These are phyloP conservation scores for Cerastis leucographa DNA, from an alignment of 2,888 invertebrate genomes.

Conservation along the genomic window DNA sequence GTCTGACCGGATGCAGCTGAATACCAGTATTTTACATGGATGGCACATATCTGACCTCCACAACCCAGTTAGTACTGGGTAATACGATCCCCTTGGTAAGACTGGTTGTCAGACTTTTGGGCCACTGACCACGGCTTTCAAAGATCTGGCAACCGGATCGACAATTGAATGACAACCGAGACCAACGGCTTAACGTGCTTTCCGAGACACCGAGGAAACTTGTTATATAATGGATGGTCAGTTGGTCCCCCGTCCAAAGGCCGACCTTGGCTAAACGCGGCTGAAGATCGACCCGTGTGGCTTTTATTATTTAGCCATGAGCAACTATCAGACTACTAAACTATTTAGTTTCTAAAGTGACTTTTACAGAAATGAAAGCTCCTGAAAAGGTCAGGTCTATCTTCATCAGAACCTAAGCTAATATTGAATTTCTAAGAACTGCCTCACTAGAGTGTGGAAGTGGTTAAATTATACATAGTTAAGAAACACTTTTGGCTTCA, in stretches of 20 bases:
- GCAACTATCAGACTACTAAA: neutral
- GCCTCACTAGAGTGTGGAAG: neutral
- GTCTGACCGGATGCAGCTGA: no score
- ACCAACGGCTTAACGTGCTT: neutral
- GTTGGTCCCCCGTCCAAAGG: neutral
- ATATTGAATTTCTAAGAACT: neutral
- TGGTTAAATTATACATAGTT: neutral
- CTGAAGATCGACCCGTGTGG: neutral
- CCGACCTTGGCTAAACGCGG: neutral
- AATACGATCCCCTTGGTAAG: neutral
- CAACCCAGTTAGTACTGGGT: neutral
- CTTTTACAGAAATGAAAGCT: neutral
- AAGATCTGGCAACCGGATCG: neutral
- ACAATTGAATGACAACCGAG: neutral
- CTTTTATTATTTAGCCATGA: neutral
- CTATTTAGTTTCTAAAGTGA: conserved; percentile 2
- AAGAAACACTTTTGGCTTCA: neutral
- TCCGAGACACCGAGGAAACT: neutral
- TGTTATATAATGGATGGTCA: neutral
- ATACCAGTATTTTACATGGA: no score
- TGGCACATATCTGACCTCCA: no score
- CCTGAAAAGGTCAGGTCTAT: neutral
- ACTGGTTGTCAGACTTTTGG: neutral
- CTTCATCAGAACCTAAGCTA: neutral
- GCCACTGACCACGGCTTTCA: neutral